phyloP scores from a whole-genome alignment of 2,888 invertebrate species.

The Pyrrhosoma nymphula region DNA sequence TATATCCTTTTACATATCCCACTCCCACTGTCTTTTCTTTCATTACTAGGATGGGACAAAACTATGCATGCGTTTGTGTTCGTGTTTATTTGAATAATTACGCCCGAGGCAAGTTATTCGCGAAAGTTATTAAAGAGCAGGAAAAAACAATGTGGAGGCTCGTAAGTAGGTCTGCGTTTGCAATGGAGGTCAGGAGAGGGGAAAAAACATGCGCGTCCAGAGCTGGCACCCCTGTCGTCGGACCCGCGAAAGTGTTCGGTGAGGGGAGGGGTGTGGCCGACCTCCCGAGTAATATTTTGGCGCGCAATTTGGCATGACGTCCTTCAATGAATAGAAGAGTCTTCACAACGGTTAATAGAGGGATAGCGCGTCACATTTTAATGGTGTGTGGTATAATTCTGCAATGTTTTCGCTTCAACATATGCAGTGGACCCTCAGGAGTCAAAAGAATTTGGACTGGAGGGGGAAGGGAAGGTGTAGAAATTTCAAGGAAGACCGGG shows the following conservation, averaged over 20 bases:
- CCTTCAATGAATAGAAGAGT: background rate
- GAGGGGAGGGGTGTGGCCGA: background rate
- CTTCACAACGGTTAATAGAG: no score
- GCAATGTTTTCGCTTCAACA: no score
- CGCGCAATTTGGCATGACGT: background rate
- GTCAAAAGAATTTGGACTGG: no score
- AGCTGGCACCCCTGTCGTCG: background rate
- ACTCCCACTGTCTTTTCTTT: background rate
- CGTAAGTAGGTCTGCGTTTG: conserved; percentile 1
- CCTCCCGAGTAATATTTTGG: background rate
- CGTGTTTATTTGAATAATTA: conserved; percentile 22
- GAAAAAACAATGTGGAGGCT: background rate
- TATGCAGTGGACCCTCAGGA: no score
- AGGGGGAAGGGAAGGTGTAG: no score
- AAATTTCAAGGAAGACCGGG: no score
- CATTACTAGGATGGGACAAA: conserved; percentile 5
- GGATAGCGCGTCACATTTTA: no score
- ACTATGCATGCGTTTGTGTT: background rate
- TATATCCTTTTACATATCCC: background rate
- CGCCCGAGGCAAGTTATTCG: background rate
- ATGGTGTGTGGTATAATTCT: no score
- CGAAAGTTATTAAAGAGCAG: conserved; percentile 21
- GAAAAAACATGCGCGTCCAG: background rate
- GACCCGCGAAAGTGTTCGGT: background rate
- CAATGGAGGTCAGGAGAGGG: background rate